Conservation (phyloP, 2,888 invertebrate genomes). For the Xestoiulus laeticollis region DNA sequence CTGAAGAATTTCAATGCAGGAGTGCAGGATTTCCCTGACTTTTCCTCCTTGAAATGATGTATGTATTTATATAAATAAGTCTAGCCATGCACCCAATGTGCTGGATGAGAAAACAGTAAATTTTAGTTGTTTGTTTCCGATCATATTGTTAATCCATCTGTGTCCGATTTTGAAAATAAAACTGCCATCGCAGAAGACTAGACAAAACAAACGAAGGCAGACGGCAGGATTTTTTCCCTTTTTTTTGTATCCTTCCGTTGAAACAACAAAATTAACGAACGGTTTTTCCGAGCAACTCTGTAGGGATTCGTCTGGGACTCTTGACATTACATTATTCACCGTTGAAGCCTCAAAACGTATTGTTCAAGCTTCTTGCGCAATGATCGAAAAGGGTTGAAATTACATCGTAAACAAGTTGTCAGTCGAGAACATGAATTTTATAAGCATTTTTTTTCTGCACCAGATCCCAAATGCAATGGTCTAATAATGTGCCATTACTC, state of each 20-base stretch:
- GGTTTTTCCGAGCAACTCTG: neutral
- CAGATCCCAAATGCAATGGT: neutral
- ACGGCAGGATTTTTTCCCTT: conserved; percentile 13
- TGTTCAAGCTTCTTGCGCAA: neutral
- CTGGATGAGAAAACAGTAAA: neutral
- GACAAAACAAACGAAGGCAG: conserved; percentile 22
- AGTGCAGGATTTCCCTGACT: neutral
- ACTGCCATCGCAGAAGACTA: conserved; percentile 27
- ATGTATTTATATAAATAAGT: neutral
- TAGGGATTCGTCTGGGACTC: conserved; percentile 20
- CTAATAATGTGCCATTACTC: too few relatives aligned
- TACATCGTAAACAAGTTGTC: neutral
- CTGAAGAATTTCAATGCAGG: neutral
- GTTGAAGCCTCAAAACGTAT: conserved; percentile 1
- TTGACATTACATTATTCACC: conserved; percentile 19
- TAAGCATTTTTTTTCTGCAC: neutral
- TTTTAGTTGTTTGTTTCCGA: conserved; percentile 11
- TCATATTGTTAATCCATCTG: conserved; percentile 34
- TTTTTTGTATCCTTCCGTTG: neutral
- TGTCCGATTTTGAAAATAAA: conserved; percentile 23
- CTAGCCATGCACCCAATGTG: neutral
- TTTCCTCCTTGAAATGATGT: neutral
- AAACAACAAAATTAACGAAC: conserved; percentile 10
- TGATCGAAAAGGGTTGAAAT: conserved; percentile 7
- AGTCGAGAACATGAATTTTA: neutral